Evolutionary conservation across 2,797 vertebrate genomes (phyloP).

Genomic region (Aeoliscus strigatus): DNA sequence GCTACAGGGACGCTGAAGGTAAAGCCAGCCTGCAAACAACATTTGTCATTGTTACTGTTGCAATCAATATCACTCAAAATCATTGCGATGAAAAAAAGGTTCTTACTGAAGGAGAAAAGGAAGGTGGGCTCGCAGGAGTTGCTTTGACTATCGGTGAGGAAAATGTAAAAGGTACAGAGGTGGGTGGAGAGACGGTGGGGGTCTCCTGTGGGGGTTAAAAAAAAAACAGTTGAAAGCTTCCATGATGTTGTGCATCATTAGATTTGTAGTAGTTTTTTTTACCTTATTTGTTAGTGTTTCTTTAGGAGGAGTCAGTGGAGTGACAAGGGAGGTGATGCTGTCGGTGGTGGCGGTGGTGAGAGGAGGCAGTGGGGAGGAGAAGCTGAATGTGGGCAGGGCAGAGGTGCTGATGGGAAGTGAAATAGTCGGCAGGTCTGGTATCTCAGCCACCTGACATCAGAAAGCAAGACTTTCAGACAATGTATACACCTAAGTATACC

Average conservation of each 20-base stretch:
- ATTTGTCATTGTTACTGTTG: background rate
- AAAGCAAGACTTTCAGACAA: conserved; percentile 7
- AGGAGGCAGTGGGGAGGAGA: conserved; percentile 69
- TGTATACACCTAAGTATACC: no score
- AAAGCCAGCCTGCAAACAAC: conserved; percentile 80
- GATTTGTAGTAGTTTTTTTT: background rate
- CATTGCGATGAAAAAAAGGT: background rate
- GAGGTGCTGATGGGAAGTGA: conserved; percentile 84
- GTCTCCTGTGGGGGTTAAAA: conserved; percentile 63
- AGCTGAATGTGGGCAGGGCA: conserved; percentile 84
- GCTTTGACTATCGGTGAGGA: conserved; percentile 95
- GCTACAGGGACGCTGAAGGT: conserved; percentile 92
- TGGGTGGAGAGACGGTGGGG: conserved; percentile 61
- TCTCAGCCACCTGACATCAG: conserved; percentile 71
- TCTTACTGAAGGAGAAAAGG: conserved; percentile 86
- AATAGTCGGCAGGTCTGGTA: conserved; percentile 79
- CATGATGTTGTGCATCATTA: background rate
- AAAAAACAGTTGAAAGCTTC: conserved; percentile 2
- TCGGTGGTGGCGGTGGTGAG: conserved; percentile 54
- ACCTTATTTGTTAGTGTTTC: conserved; percentile 58
- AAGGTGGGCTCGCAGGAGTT: conserved; percentile 83
- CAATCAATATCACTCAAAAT: background rate
- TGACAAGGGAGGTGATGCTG: conserved; percentile 27
- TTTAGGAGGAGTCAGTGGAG: conserved; percentile 36
- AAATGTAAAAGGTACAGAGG: conserved; percentile 85